A percentile compares a stretch with the other conserved stretches of the same genome.
Conservation (phyloP, 2,113 vertebrate genomes). For the Todiramphus chloris region DNA sequence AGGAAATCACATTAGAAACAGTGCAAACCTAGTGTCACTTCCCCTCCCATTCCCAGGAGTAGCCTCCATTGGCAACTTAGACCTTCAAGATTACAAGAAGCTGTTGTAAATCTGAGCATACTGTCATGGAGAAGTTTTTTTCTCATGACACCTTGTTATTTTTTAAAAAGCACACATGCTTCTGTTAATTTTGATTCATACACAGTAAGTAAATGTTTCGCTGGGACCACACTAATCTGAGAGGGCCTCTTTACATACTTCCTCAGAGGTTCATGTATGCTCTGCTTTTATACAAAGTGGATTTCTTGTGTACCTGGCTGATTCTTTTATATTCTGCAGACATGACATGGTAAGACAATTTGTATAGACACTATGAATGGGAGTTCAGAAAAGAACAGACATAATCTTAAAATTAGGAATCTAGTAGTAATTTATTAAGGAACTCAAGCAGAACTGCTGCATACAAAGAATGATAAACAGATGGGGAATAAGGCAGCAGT, state of each 20-base stretch:
- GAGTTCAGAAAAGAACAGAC: constrained; percentile 56
- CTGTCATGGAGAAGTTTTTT: neutral
- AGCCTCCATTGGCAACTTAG: neutral
- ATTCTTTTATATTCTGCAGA: constrained; percentile 42
- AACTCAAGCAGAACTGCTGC: constrained; percentile 11
- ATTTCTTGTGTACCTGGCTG: constrained; percentile 40
- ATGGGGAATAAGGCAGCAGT: constrained; percentile 27
- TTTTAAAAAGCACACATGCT: neutral
- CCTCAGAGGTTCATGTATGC: constrained; percentile 4
- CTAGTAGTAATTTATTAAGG: constrained; percentile 62
- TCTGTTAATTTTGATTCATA: neutral
- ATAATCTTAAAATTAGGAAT: constrained; percentile 64
- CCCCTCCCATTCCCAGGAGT: neutral
- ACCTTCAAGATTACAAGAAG: neutral
- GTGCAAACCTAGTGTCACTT: neutral
- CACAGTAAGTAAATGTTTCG: neutral
- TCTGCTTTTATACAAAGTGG: constrained; percentile 14
- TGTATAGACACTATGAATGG: constrained; percentile 27
- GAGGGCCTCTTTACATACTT: neutral
- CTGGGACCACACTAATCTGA: neutral
- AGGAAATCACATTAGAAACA: neutral
- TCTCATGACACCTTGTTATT: neutral
- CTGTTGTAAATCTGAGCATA: neutral
- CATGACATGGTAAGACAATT: constrained; percentile 30
- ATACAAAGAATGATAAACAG: constrained; percentile 43